These are phyloP conservation scores for Apogon talboti DNA, from an alignment of 2,797 vertebrate genomes.

Conservation along the genomic window DNA sequence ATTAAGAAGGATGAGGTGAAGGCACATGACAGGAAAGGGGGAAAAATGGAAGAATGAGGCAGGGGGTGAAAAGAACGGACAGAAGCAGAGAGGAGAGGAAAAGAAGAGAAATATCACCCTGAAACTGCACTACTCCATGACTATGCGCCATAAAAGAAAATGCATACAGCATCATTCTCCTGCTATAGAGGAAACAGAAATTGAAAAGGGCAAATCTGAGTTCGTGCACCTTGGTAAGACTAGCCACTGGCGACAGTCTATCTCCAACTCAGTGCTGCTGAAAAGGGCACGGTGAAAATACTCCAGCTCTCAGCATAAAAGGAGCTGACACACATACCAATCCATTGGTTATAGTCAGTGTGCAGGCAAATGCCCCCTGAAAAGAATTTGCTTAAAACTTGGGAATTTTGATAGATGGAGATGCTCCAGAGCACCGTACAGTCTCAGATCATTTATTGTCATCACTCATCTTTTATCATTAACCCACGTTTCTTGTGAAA, in stretches of 20 bases:
- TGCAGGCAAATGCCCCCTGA: slow-evolving; percentile 46
- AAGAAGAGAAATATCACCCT: slow-evolving; percentile 39
- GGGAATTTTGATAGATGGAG: slow-evolving; percentile 2
- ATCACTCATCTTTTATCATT: slow-evolving; percentile 15
- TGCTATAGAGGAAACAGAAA: slow-evolving; percentile 69
- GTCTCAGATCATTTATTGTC: slow-evolving; percentile 10
- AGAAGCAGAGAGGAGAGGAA: neutral
- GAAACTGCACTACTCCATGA: slow-evolving; percentile 44
- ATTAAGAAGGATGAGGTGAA: slow-evolving; percentile 23
- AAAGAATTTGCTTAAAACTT: slow-evolving; percentile 59
- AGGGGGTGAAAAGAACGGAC: slow-evolving; percentile 25
- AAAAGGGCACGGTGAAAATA: slow-evolving; percentile 82
- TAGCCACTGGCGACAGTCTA: slow-evolving; percentile 80
- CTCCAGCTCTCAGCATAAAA: slow-evolving; percentile 80
- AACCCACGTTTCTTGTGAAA: slow-evolving; percentile 4
- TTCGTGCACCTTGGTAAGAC: slow-evolving; percentile 76
- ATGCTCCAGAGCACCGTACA: neutral
- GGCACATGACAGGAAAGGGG: slow-evolving; percentile 11
- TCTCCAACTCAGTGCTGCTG: slow-evolving; percentile 71
- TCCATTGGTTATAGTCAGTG: slow-evolving; percentile 63
- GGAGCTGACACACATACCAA: slow-evolving; percentile 75
- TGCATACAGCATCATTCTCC: slow-evolving; percentile 71
- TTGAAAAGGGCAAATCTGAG: slow-evolving; percentile 83
- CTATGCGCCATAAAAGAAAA: slow-evolving; percentile 66
- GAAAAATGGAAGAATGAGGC: slow-evolving; percentile 7